phyloP scores from a whole-genome alignment of 1,140 invertebrate species.

The Aradophagus sp. region DNA sequence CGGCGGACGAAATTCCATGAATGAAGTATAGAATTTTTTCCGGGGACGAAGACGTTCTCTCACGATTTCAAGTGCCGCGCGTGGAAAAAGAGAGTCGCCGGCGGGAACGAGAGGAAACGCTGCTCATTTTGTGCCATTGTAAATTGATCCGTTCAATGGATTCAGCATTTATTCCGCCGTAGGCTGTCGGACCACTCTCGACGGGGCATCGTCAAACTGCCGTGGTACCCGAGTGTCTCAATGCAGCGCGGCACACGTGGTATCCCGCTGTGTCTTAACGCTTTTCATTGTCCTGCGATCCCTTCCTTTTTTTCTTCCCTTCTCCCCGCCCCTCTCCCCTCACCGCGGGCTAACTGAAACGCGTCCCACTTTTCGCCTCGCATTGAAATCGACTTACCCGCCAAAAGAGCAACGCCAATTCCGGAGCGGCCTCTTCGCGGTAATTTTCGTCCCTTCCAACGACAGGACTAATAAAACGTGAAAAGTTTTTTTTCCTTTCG shows the following conservation, averaged over 20 bases:
- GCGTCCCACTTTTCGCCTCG: slow-evolving; percentile 47
- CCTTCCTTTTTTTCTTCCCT: slow-evolving; percentile 29
- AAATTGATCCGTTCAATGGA: slow-evolving; percentile 60
- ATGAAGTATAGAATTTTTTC: slow-evolving; percentile 46
- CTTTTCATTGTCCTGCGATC: slow-evolving; percentile 55
- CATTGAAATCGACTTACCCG: slow-evolving; percentile 32
- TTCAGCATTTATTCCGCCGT: slow-evolving; percentile 53
- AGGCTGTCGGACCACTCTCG: slow-evolving; percentile 49
- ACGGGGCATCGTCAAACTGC: slow-evolving; percentile 55
- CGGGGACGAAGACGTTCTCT: slow-evolving; percentile 33
- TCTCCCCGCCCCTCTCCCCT: not conserved
- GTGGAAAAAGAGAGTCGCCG: slow-evolving; percentile 48
- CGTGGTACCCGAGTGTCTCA: slow-evolving; percentile 53
- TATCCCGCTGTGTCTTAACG: slow-evolving; percentile 57
- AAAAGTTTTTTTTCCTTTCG: too few species aligned
- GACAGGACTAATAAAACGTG: too few species aligned
- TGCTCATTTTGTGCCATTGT: slow-evolving; percentile 61
- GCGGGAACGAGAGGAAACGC: slow-evolving; percentile 55
- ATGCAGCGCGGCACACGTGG: slow-evolving; percentile 54
- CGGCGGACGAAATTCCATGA: slow-evolving; percentile 28
- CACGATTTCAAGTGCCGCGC: slow-evolving; percentile 44
- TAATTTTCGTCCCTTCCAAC: too few species aligned
- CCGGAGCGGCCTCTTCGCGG: slow-evolving; percentile 4
- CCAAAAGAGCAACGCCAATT: slow-evolving; percentile 46
- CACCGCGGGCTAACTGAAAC: slow-evolving; percentile 33